phyloP scores from a whole-genome alignment of 2,888 invertebrate genomes.

The Itoplectis maculator region DNA sequence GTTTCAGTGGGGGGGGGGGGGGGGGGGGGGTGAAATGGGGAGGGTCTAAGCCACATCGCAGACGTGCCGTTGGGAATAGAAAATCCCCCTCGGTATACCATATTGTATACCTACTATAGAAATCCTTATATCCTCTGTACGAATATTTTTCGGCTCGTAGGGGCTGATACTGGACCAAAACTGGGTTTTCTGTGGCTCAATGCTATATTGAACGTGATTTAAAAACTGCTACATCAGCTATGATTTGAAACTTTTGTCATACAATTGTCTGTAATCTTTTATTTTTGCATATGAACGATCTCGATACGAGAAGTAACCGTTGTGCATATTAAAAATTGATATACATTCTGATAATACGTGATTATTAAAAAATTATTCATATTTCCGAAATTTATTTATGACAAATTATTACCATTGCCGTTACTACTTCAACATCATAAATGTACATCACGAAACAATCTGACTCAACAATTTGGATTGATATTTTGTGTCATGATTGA shows the following conservation, averaged over 20 bases:
- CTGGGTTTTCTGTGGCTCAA: background rate
- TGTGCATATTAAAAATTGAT: no score
- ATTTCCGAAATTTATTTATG: no score
- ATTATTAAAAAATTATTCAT: no score
- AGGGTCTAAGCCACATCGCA: conserved; percentile 74
- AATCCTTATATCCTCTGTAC: conserved; percentile 17
- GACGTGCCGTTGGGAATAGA: conserved; percentile 77
- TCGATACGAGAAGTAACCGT: background rate
- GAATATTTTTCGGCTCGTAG: conserved; percentile 11
- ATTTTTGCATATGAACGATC: background rate
- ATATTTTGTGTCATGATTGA: background rate
- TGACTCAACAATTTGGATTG: no score
- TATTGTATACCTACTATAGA: conserved; percentile 12
- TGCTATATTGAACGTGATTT: background rate
- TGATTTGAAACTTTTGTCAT: background rate
- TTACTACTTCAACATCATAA: no score
- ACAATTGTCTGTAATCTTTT: background rate
- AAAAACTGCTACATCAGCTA: background rate
- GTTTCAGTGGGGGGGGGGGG: conserved; percentile 21
- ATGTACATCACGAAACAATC: no score
- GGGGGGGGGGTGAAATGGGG: conserved; percentile 16
- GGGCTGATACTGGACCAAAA: conserved; percentile 15
- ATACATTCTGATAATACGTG: no score
- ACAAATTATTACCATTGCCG: no score
- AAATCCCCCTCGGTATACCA: conserved; percentile 72